A percentile compares a stretch with the other conserved stretches of the same genome.
Conservation (phyloP, 2,888 invertebrate genomes). For the Synergus laeviventris region DNA sequence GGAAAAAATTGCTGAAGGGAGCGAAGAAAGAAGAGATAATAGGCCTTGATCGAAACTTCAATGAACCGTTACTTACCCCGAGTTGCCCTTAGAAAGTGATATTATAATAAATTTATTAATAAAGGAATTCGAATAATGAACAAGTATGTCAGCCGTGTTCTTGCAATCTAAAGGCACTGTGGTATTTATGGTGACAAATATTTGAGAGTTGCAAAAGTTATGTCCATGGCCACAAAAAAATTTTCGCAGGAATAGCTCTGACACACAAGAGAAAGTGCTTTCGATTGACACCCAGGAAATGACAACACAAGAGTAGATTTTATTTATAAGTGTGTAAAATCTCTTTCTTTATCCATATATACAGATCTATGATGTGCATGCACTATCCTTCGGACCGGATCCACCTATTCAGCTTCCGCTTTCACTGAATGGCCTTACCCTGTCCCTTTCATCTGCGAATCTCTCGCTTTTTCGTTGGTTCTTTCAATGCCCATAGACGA, state of each 20-base stretch:
- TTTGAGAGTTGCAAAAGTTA: constrained; percentile 41
- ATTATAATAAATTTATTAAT: constrained; percentile 46
- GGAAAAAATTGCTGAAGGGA: not conserved
- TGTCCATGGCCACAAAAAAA: constrained; percentile 3
- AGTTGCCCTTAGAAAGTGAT: constrained; percentile 29
- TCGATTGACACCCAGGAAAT: constrained; percentile 14
- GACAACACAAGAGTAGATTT: not conserved
- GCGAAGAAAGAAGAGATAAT: constrained; percentile 2
- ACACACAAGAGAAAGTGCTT: constrained; percentile 30
- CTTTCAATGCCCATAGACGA: not conserved
- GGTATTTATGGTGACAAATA: constrained; percentile 34
- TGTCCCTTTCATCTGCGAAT: constrained; percentile 5
- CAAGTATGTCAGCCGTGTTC: constrained; percentile 51
- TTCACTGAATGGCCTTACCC: constrained; percentile 3
- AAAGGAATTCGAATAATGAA: constrained; percentile 54
- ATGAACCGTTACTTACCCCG: constrained; percentile 19
- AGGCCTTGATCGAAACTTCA: constrained; percentile 14
- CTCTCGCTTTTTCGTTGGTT: not conserved
- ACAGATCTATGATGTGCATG: not conserved
- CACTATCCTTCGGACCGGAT: not conserved
- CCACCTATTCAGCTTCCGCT: constrained; percentile 4
- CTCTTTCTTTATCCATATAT: not conserved
- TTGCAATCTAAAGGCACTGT: not conserved
- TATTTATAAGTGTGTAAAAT: not conserved
- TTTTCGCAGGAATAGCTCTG: not conserved